Evolutionary conservation across 2,888 invertebrate species (phyloP).

Genomic region (Lasioglossum zephyrum): DNA sequence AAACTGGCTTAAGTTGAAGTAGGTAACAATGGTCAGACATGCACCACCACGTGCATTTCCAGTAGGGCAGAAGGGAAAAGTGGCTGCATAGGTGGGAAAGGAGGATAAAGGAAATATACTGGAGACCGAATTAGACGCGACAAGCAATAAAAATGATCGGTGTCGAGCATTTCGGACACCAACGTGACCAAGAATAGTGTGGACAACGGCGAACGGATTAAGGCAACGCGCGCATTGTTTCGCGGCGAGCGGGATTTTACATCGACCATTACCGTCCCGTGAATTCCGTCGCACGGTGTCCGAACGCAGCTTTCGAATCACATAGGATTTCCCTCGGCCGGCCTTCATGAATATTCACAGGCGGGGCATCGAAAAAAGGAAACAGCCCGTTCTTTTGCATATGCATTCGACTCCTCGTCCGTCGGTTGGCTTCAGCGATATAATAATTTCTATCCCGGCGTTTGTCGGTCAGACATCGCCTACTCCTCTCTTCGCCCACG

Average conservation of each 20-base stretch:
- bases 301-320: constrained; percentile 42
- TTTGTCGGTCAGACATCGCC: constrained; percentile 2
- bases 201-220: not conserved
- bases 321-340: constrained; percentile 42
- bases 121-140: not conserved
- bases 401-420: constrained; percentile 42
- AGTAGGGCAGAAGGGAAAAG: not conserved
- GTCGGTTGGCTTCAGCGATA: constrained; percentile 28
- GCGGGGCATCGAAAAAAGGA: constrained; percentile 43
- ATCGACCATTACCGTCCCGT: constrained; percentile 32
- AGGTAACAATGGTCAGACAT: not conserved
- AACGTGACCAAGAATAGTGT: not conserved
- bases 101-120: not conserved
- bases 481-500: not conserved
- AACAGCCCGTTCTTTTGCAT: constrained; percentile 47
- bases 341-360: constrained; percentile 53
- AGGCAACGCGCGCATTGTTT: not conserved
- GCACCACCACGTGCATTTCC: not conserved
- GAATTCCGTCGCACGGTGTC: constrained; percentile 20
- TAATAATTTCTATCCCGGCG: constrained; percentile 34
- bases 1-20: not conserved
- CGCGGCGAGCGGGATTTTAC: constrained; percentile 8
- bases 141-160: not conserved
- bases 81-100: not conserved
- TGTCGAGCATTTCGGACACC: not conserved